Conservation (phyloP, 2,888 invertebrate genomes). For the Nomada ruficornis region DNA sequence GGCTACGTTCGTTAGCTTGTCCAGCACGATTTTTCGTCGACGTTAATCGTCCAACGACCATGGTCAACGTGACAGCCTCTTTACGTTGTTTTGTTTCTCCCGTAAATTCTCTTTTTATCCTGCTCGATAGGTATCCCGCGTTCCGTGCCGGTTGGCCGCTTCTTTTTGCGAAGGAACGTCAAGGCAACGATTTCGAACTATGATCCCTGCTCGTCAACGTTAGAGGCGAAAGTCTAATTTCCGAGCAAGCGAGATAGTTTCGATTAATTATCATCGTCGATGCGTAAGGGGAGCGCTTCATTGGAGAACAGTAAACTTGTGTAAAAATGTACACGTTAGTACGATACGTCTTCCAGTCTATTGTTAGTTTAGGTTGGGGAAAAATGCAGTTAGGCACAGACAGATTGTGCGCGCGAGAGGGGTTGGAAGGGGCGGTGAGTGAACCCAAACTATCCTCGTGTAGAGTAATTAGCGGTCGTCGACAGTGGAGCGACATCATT, state of each 20-base stretch:
- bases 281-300: conserved; percentile 42
- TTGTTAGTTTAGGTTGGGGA: conserved; percentile 34
- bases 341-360: conserved; percentile 20
- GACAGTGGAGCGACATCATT: conserved; percentile 36
- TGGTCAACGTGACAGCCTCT: conserved; percentile 2
- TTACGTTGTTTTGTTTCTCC: background rate
- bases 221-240: background rate
- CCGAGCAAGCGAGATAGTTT: conserved; percentile 37
- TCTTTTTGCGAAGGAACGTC: background rate
- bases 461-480: conserved; percentile 65
- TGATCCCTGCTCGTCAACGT: background rate
- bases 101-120: background rate
- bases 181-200: background rate
- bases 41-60: background rate
- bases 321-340: conserved; percentile 28
- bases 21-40: conserved; percentile 17
- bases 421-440: conserved; percentile 27
- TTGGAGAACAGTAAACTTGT: conserved; percentile 33
- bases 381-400: background rate
- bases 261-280: conserved; percentile 47
- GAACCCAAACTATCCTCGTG: conserved; percentile 59
- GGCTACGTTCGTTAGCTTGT: background rate
- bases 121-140: background rate
- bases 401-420: background rate
- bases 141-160: background rate